These are phyloP conservation scores for Isotomurus palustris DNA, from an alignment of 2,888 invertebrate genomes.

Conservation along the genomic window DNA sequence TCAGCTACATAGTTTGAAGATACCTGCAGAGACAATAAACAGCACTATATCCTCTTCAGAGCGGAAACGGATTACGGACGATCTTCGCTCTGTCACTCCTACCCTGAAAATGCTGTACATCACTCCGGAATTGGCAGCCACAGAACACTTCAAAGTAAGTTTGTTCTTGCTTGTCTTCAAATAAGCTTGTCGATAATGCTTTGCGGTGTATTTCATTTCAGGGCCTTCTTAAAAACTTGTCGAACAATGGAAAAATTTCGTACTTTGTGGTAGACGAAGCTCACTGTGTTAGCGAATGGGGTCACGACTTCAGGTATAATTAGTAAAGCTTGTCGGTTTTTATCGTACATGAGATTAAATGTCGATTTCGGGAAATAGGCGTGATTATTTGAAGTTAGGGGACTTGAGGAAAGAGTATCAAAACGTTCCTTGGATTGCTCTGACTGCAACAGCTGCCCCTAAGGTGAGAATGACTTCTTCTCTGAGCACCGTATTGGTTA, in stretches of 20 bases:
- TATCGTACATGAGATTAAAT: neutral
- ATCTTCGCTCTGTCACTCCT: slow-evolving; percentile 69
- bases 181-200: neutral
- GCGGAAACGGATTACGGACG: slow-evolving; percentile 68
- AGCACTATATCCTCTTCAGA: slow-evolving; percentile 80
- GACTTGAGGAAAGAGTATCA: slow-evolving; percentile 60
- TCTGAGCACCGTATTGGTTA: neutral
- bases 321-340: too few relatives aligned
- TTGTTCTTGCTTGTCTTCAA: neutral
- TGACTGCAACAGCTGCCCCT: slow-evolving; percentile 89
- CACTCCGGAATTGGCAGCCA: slow-evolving; percentile 93
- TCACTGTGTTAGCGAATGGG: slow-evolving; percentile 92
- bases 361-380: neutral
- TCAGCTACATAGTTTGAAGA: slow-evolving; percentile 69
- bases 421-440: slow-evolving; percentile 76
- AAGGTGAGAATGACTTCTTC: slow-evolving; percentile 52
- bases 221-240: slow-evolving; percentile 63
- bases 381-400: slow-evolving; percentile 84
- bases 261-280: slow-evolving; percentile 96
- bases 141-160: slow-evolving; percentile 62
- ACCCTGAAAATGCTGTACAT: slow-evolving; percentile 82
- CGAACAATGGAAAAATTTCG: slow-evolving; percentile 71
- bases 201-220: slow-evolving; percentile 44
- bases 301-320: slow-evolving; percentile 65
- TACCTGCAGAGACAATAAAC: slow-evolving; percentile 83